Percentiles rank a stretch among this genome's conserved stretches.
phyloP scores from a whole-genome alignment of 2,888 invertebrate genomes.

The Erynnis tages region DNA sequence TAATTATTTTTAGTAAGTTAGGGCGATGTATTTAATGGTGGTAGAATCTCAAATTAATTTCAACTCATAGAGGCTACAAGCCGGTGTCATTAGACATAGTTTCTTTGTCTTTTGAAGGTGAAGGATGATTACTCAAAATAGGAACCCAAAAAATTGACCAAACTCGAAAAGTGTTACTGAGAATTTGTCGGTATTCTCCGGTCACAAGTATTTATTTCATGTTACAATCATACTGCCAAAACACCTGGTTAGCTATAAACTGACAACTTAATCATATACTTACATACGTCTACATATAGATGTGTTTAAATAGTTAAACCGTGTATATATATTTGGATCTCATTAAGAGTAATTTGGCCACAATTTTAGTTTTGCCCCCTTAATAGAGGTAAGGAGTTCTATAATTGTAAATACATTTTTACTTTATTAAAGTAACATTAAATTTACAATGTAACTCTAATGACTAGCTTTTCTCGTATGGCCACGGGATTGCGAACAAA shows the following conservation, averaged over 20 bases:
- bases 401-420: slow-evolving; percentile 74
- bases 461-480: slow-evolving; percentile 80
- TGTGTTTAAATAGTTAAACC: too few relatives aligned
- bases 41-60: slow-evolving; percentile 12
- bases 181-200: not conserved
- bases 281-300: slow-evolving; percentile 62
- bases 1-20: slow-evolving; percentile 31
- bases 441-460: slow-evolving; percentile 77
- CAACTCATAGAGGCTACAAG: slow-evolving; percentile 11
- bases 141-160: slow-evolving; percentile 31
- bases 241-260: slow-evolving; percentile 35
- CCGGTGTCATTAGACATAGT: not conserved
- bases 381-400: slow-evolving; percentile 65
- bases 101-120: not conserved
- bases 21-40: slow-evolving; percentile 28
- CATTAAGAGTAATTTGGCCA: slow-evolving; percentile 80
- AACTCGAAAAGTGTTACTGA: slow-evolving; percentile 26
- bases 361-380: slow-evolving; percentile 74
- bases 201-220: slow-evolving; percentile 4
- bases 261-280: slow-evolving; percentile 42
- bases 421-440: slow-evolving; percentile 57
- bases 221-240: slow-evolving; percentile 11
- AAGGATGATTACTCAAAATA: slow-evolving; percentile 14
- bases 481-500: slow-evolving; percentile 60
- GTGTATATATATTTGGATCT: slow-evolving; percentile 80